These are phyloP conservation scores for Junonia oenone DNA, from an alignment of 2,888 invertebrate species.

Conservation along the genomic window DNA sequence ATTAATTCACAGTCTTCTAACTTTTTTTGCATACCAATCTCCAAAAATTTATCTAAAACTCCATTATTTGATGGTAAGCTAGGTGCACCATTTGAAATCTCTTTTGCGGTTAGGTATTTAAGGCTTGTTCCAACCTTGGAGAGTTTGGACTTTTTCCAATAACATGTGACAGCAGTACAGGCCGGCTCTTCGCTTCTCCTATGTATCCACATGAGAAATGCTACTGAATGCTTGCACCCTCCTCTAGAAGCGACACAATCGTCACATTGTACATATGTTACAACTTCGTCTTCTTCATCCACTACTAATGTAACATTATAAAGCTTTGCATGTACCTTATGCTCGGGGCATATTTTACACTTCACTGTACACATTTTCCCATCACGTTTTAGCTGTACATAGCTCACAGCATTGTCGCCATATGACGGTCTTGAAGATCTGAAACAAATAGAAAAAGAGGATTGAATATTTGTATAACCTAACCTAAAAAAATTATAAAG, in stretches of 20 bases:
- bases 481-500: too few relatives aligned
- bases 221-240: conserved; percentile 41
- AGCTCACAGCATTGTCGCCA: too few relatives aligned
- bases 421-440: too few relatives aligned
- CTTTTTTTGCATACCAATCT: conserved; percentile 30
- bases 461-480: too few relatives aligned
- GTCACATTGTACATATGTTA: conserved; percentile 26
- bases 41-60: conserved; percentile 28
- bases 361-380: too few relatives aligned
- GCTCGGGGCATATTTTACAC: conserved; percentile 36
- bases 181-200: conserved; percentile 41
- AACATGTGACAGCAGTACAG: conserved; percentile 34
- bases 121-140: conserved; percentile 34
- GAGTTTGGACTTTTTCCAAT: conserved; percentile 39
- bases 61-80: conserved; percentile 24
- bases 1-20: conserved; percentile 30
- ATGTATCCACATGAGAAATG: conserved; percentile 41
- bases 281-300: conserved; percentile 25
- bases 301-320: conserved; percentile 33
- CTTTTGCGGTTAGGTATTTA: background rate
- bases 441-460: too few relatives aligned
- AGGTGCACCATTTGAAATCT: conserved; percentile 1
- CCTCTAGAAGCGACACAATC: conserved; percentile 36
- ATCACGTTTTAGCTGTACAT: too few relatives aligned
- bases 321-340: conserved; percentile 36